Conservation (phyloP, 2,797 vertebrate genomes). For the Lacerta viridis region DNA sequence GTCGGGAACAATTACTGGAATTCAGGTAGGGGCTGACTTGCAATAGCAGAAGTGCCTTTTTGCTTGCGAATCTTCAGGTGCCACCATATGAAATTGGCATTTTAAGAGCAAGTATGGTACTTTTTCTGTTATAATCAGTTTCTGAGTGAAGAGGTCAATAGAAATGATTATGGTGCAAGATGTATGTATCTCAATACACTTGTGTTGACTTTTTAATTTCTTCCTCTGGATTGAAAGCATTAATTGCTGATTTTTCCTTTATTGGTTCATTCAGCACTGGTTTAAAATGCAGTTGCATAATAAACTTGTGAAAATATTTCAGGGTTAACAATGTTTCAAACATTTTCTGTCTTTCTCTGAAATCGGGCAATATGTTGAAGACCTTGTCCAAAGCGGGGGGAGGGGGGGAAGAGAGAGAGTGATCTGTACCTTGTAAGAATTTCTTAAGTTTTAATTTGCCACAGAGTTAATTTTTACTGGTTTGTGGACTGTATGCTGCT, state of each 20-base stretch:
- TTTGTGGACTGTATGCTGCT: too few species aligned
- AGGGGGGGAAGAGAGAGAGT: too few species aligned
- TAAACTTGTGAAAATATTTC: background rate
- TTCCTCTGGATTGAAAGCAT: background rate
- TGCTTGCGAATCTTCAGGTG: background rate
- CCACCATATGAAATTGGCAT: conserved; percentile 29
- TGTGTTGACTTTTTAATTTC: background rate
- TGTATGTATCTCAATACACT: background rate
- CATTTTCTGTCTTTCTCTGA: background rate
- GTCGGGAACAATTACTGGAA: background rate
- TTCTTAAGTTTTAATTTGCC: background rate
- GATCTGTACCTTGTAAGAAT: background rate
- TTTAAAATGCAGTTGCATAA: background rate
- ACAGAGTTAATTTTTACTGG: too few species aligned
- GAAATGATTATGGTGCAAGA: background rate
- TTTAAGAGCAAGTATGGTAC: conserved; percentile 76
- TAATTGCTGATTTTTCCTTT: background rate
- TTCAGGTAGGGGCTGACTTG: background rate
- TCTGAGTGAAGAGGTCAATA: background rate
- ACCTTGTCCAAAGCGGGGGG: too few species aligned
- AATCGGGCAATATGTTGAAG: background rate
- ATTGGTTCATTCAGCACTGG: background rate
- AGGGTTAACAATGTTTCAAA: background rate
- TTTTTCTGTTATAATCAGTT: conserved; percentile 52
- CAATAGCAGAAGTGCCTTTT: background rate